Base-by-base conservation (phyloP, 92 coral and sea anemone species). In the Heliopora coerulea region DNA sequence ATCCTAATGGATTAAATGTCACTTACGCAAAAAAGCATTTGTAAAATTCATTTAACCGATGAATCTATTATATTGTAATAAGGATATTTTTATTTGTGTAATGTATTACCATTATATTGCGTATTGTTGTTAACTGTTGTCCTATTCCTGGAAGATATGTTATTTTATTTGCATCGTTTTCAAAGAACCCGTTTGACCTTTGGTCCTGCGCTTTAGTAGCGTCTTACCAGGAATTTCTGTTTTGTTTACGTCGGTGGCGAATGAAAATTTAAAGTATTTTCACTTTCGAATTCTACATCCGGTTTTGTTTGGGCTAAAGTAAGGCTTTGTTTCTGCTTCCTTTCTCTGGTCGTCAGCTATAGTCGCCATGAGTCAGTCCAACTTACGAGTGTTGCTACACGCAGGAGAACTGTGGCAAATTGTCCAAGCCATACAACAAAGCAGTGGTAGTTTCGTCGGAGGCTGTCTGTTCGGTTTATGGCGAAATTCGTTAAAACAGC, bases 381-480 rank as follows among this genome's bases (percentile, higher is more conserved):
- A 37, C 58, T 13, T 56, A 23, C 61, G 23, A 28, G 61, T 56
- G 33, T 56, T 56, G 61, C 28, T 56, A 3, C 61, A 56, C 31
- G 30, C 8, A 14, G 61, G 61, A 23, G 61, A 56, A 56, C 33
- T 56, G 3, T 17, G 3, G 30, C 61, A 56, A 7, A 56, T 56
- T 31, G 61, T 15, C 30, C 13, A 56, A 23, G 31, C 31, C 3
- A 56, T 56, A 56, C 30, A 28, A 23, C 1, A 56, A 13, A 3
- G 12, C 61, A 56, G 23, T 3, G 31, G 17, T 56, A 56, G 3
- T 1, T 28, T 15, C 1, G 77, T 54, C 18, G 30, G 14, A 18
- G 77, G 77, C 33, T 70, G 77, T 70, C 41, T 70, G 49, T 70
- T 52, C 34, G 77, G 77, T 19, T 26, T 70, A 24, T 70, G 77